Evolutionary conservation across 2,113 vertebrate genomes (phyloP).

Genomic region (Balaeniceps rex): DNA sequence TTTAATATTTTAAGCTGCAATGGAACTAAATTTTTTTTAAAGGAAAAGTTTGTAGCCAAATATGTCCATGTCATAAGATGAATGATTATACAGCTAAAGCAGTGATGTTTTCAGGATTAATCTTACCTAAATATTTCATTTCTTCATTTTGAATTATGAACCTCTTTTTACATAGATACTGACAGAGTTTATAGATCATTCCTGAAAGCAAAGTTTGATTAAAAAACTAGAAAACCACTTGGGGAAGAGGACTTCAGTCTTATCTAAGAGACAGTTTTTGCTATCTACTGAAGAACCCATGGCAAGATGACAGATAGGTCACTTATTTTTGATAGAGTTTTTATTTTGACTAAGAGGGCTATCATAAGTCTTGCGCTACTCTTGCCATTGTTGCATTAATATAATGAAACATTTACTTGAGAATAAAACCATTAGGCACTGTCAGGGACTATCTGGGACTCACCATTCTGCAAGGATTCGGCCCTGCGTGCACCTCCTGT

Average conservation of each 20-base stretch:
- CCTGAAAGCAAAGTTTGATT: background rate
- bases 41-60: background rate
- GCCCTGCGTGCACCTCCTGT: background rate
- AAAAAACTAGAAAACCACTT: background rate
- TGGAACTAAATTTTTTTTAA: background rate
- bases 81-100: background rate
- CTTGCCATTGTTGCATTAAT: background rate
- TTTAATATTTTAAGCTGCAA: background rate
- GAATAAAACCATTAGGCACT: background rate
- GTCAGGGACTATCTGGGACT: background rate
- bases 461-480: background rate
- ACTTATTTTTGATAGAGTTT: background rate
- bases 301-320: background rate
- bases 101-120: constrained; percentile 23
- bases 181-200: constrained; percentile 26
- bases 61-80: background rate
- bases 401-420: background rate
- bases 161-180: constrained; percentile 24
- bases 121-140: constrained; percentile 44
- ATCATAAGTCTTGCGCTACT: background rate
- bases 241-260: background rate
- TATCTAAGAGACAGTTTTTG: background rate
- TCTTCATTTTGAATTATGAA: constrained; percentile 43
- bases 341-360: background rate
- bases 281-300: background rate